These are phyloP conservation scores for Megaustenia siamemsis DNA, from an alignment of 2,888 invertebrate genomes.

Conservation along the genomic window DNA sequence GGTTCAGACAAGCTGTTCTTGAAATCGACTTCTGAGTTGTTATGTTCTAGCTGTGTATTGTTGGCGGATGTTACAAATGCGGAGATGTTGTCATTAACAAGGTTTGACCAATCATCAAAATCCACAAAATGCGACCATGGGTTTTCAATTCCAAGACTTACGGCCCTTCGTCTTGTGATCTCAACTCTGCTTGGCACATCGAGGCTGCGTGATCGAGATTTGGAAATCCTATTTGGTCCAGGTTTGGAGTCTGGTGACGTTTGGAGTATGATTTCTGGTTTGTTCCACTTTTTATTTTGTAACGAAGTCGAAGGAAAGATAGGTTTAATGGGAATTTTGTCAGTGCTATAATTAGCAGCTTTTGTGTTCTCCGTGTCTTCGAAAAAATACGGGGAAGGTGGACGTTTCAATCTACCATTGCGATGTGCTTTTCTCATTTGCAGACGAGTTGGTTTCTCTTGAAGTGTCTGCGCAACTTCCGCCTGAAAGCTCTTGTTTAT, in stretches of 20 bases:
- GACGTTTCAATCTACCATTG: neutral
- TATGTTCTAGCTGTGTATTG: constrained; percentile 15
- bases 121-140: neutral
- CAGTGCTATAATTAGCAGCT: neutral
- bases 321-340: too few species aligned
- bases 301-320: too few species aligned
- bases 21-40: neutral
- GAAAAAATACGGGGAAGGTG: neutral
- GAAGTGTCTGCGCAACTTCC: neutral
- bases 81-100: neutral
- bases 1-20: neutral
- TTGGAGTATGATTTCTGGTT: neutral
- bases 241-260: too few species aligned
- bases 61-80: constrained; percentile 3
- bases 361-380: too few species aligned
- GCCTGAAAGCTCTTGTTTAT: too few species aligned
- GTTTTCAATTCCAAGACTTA: neutral
- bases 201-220: neutral
- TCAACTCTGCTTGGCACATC: neutral
- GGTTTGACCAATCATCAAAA: neutral
- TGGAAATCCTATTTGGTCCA: too few species aligned
- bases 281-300: neutral
- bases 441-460: neutral
- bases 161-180: neutral
- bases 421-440: neutral